Evolutionary conservation across 1,140 invertebrate species (phyloP).

Genomic region (Apis mellifera): DNA sequence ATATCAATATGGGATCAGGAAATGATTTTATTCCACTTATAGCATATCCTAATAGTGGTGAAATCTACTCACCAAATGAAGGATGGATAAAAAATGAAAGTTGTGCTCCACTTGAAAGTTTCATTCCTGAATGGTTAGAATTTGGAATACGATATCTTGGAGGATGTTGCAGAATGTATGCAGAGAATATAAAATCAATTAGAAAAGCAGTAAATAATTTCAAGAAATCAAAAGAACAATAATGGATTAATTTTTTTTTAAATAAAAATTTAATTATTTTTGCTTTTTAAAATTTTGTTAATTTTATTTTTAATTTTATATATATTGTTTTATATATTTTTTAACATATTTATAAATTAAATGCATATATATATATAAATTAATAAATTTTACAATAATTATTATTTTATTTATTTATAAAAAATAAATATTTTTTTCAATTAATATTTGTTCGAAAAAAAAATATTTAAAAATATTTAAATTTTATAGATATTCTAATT

Average conservation of each 20-base stretch:
- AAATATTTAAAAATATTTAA: background rate
- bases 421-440: background rate
- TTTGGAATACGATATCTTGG: slow-evolving; percentile 88
- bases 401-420: background rate
- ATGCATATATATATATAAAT: background rate
- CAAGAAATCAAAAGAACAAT: slow-evolving; percentile 46
- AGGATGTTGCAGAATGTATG: slow-evolving; percentile 89
- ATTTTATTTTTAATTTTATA: background rate
- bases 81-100: slow-evolving; percentile 83
- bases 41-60: slow-evolving; percentile 89
- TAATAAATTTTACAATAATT: background rate
- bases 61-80: slow-evolving; percentile 81
- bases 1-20: slow-evolving; percentile 73
- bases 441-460: background rate
- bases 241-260: background rate
- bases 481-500: background rate
- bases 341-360: background rate
- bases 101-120: slow-evolving; percentile 82
- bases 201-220: slow-evolving; percentile 74
- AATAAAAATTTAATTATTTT: background rate
- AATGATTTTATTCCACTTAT: slow-evolving; percentile 82
- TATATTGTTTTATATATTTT: background rate
- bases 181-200: slow-evolving; percentile 84
- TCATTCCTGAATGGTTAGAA: slow-evolving; percentile 87
- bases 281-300: background rate